phyloP scores from a whole-genome alignment of 2,888 invertebrate genomes.

The Orchesellides sinensis region DNA sequence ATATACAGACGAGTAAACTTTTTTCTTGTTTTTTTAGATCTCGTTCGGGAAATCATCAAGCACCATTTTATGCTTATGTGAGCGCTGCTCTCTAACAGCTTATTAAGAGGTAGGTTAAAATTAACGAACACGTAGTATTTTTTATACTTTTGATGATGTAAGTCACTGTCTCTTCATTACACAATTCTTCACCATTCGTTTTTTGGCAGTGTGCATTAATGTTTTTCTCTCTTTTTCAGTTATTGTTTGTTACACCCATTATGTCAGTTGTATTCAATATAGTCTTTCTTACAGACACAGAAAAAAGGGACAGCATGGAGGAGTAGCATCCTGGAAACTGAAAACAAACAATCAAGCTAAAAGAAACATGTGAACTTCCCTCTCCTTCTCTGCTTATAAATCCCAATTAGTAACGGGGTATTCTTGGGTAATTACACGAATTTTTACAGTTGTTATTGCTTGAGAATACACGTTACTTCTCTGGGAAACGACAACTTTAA shows the following conservation, averaged over 20 bases:
- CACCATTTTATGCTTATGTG: no score
- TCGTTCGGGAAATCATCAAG: no score
- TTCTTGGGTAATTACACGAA: constrained; percentile 99
- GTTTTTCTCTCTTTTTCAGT: no score
- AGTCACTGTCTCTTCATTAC: neutral
- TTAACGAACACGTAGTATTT: constrained; percentile 25
- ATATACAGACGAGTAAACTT: no score
- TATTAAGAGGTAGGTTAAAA: constrained; percentile 39
- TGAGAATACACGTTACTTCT: constrained; percentile 99
- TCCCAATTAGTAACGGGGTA: constrained; percentile 80
- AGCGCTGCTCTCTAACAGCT: no score
- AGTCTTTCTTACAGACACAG: neutral
- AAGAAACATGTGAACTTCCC: constrained; percentile 35
- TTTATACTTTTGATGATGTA: neutral
- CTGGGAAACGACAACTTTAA: constrained; percentile 58
- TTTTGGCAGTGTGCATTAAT: neutral
- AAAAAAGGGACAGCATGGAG: neutral
- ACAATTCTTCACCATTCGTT: neutral
- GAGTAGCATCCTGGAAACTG: constrained; percentile 52
- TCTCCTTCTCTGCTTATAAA: constrained; percentile 31
- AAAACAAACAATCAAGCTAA: constrained; percentile 40
- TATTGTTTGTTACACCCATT: no score
- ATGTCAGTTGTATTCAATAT: no score
- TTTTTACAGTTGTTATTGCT: constrained; percentile 93
- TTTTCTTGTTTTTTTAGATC: no score